A percentile compares a stretch with the other conserved stretches of the same genome.
These are phyloP conservation scores for Slavum lentiscoides DNA, from an alignment of 2,888 invertebrate genomes.

Conservation along the genomic window DNA sequence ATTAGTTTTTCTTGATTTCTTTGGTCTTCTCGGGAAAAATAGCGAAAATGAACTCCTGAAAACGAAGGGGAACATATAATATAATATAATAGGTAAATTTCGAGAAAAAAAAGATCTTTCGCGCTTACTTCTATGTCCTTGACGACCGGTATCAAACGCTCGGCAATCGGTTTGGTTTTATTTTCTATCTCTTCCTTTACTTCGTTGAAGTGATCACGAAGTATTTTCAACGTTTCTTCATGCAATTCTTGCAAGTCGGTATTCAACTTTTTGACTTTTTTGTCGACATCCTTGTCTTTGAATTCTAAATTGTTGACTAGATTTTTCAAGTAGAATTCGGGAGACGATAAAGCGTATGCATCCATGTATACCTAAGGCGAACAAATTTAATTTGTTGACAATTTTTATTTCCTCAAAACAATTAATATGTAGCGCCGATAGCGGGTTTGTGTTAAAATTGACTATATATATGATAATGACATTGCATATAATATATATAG, in stretches of 20 bases:
- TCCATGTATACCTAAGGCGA: too few relatives aligned
- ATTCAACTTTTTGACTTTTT: constrained; percentile 32
- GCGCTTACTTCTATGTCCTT: constrained; percentile 42
- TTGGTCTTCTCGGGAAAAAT: constrained; percentile 25
- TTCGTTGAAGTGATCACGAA: background rate
- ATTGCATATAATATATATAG: too few relatives aligned
- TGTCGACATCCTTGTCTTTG: constrained; percentile 10
- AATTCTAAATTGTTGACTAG: background rate
- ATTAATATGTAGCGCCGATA: too few relatives aligned
- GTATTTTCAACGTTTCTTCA: constrained; percentile 24
- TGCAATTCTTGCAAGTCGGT: constrained; percentile 8
- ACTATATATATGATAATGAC: too few relatives aligned
- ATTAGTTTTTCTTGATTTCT: constrained; percentile 16
- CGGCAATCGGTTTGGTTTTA: constrained; percentile 37
- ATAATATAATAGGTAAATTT: background rate
- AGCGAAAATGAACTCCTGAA: constrained; percentile 38
- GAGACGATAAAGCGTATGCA: too few relatives aligned
- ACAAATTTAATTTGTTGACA: too few relatives aligned
- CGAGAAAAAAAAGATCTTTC: too few relatives aligned
- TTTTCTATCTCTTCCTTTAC: background rate
- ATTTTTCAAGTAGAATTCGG: too few relatives aligned
- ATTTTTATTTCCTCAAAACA: too few relatives aligned
- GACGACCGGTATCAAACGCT: constrained; percentile 35
- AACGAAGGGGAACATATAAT: background rate
- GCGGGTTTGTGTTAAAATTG: too few relatives aligned